These are phyloP conservation scores for Pungitius pungitius DNA, from an alignment of 2,113 vertebrate genomes.

Conservation along the genomic window DNA sequence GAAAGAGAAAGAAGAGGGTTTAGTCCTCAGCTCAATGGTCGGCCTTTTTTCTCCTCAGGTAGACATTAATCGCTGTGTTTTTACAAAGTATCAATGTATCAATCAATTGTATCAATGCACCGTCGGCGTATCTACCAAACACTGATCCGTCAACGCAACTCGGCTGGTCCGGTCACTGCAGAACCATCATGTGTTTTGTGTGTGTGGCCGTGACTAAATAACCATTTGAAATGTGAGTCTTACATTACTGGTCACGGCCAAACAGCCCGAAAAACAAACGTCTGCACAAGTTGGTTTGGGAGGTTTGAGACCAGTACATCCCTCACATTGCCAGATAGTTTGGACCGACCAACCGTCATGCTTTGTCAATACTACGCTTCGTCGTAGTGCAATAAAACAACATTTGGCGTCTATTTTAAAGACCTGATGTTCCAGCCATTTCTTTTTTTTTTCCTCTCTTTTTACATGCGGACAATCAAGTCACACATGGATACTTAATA, in stretches of 20 bases:
- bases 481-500: neutral
- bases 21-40: constrained; percentile 38
- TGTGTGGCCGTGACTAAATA: too few species aligned
- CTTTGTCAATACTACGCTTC: neutral
- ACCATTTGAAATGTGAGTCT: too few species aligned
- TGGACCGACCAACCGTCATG: neutral
- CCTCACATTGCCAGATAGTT: neutral
- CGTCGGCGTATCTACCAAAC: neutral
- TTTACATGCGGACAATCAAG: neutral
- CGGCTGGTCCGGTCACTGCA: too few species aligned
- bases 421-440: neutral
- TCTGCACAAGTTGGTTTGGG: neutral
- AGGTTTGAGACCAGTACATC: neutral
- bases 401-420: too few species aligned
- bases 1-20: constrained; percentile 1
- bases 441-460: neutral
- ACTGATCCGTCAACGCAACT: neutral
- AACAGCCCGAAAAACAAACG: neutral
- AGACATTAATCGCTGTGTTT: neutral
- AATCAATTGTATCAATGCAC: too few species aligned
- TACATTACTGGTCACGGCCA: neutral
- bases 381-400: neutral
- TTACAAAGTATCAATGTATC: too few species aligned
- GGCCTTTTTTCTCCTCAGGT: constrained; percentile 52
- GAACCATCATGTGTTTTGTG: too few species aligned